These are phyloP conservation scores for Cheilinus undulatus DNA, from an alignment of 2,113 vertebrate genomes.

Conservation along the genomic window DNA sequence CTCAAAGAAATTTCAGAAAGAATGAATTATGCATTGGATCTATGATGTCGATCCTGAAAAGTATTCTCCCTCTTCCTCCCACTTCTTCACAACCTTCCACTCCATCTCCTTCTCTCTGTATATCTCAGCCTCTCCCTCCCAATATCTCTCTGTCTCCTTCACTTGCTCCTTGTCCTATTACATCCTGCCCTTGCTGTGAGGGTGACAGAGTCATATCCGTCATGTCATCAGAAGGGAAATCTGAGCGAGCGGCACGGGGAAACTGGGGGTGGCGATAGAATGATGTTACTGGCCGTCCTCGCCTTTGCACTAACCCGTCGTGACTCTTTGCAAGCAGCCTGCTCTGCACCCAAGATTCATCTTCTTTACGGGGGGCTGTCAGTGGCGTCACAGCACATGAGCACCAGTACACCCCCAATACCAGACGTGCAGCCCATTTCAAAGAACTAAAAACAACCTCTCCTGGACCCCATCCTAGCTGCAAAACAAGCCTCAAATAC, in stretches of 20 bases:
- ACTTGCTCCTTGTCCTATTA: constrained; percentile 52
- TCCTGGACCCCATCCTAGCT: constrained; percentile 6
- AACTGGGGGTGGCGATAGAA: constrained; percentile 58
- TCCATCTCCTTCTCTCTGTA: constrained; percentile 32
- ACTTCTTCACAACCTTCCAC: constrained; percentile 31
- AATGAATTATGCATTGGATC: constrained; percentile 57
- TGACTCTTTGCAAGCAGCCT: constrained; percentile 60
- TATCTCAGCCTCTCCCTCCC: constrained; percentile 38
- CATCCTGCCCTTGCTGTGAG: constrained; percentile 43
- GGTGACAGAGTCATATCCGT: constrained; percentile 76
- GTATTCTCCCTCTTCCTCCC: constrained; percentile 22
- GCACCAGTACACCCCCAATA: constrained; percentile 27
- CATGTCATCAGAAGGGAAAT: constrained; percentile 76
- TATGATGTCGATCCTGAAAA: constrained; percentile 52
- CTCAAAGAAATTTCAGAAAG: constrained; percentile 47
- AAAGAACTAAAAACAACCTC: constrained; percentile 31
- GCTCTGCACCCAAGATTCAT: constrained; percentile 70
- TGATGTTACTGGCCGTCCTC: constrained; percentile 66
- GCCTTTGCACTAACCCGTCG: constrained; percentile 47
- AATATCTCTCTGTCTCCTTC: constrained; percentile 57
- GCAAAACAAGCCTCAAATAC: constrained; percentile 6
- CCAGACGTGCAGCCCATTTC: constrained; percentile 51
- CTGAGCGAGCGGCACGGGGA: constrained; percentile 48
- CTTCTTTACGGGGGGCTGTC: constrained; percentile 74
- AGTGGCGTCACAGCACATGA: constrained; percentile 54